phyloP scores from a whole-genome alignment of 2,113 vertebrate species.

The Emydocephalus ijimae region DNA sequence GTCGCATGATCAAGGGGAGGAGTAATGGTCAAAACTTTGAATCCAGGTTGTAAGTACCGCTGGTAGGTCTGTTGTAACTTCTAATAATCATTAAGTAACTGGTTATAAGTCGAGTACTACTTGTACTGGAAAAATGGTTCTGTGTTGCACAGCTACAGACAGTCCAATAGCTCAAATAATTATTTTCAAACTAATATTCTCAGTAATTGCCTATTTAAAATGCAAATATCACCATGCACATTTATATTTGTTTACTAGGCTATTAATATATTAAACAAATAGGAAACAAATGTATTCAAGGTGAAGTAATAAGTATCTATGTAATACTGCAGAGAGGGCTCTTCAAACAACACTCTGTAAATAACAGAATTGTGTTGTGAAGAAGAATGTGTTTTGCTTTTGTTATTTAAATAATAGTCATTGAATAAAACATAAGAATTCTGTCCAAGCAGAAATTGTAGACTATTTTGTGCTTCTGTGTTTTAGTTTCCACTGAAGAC shows the following conservation, averaged over 20 bases:
- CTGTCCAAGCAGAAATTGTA: not conserved
- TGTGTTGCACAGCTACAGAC: not conserved
- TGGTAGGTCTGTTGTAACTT: not conserved
- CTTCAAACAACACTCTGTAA: not conserved
- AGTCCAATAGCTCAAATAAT: not conserved
- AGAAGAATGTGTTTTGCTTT: not conserved
- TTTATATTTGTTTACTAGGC: not conserved
- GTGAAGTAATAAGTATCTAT: not conserved
- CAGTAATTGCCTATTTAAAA: not conserved
- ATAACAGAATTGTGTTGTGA: not conserved
- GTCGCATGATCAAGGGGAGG: not conserved
- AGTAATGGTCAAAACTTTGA: not conserved
- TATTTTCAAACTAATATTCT: not conserved
- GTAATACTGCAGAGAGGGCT: not conserved
- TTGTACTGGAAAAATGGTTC: not conserved
- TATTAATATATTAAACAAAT: not conserved
- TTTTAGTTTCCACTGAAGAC: slow-evolving; percentile 53
- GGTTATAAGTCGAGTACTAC: not conserved
- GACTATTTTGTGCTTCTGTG: slow-evolving; percentile 21
- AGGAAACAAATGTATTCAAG: not conserved
- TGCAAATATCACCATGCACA: not conserved
- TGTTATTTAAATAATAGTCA: not conserved
- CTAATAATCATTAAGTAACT: not conserved
- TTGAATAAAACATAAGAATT: not conserved
- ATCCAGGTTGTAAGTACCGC: not conserved